phyloP scores from a whole-genome alignment of 2,888 invertebrate genomes.

The Eupithecia subfuscata region DNA sequence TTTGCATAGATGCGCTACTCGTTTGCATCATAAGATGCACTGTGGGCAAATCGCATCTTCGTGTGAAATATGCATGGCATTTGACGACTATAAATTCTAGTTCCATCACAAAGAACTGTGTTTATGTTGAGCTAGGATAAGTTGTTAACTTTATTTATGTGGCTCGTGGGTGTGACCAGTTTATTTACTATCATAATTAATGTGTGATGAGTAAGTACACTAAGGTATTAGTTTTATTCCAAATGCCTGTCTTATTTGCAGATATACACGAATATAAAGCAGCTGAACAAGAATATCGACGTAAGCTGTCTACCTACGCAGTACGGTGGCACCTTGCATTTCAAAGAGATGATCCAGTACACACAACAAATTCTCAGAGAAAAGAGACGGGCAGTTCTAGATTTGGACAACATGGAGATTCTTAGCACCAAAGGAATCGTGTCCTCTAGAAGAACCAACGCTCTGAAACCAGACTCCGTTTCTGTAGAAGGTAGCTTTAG shows the following conservation, averaged over 20 bases:
- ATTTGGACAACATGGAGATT: conserved; percentile 86
- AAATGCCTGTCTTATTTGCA: conserved; percentile 55
- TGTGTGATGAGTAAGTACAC: neutral
- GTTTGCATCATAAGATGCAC: neutral
- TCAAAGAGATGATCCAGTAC: conserved; percentile 88
- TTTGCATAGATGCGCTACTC: conserved; percentile 1
- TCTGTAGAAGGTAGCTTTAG: conserved; percentile 86
- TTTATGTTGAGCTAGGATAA: neutral
- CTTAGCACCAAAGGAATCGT: conserved; percentile 85
- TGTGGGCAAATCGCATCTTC: neutral
- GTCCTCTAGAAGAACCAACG: conserved; percentile 61
- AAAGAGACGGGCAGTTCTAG: conserved; percentile 84
- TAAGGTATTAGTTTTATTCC: neutral
- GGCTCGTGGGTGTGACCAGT: neutral
- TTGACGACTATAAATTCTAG: neutral
- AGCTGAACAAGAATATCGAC: conserved; percentile 85
- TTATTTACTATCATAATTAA: neutral
- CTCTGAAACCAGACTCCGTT: conserved; percentile 59
- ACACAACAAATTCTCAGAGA: conserved; percentile 86
- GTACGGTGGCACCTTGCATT: conserved; percentile 88
- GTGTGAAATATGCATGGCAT: conserved; percentile 1
- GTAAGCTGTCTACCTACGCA: conserved; percentile 87
- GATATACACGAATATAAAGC: conserved; percentile 84
- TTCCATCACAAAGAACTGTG: neutral
- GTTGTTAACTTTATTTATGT: neutral